These are phyloP conservation scores for Heliangelus exortis DNA, from an alignment of 2,797 vertebrate species.

Conservation along the genomic window DNA sequence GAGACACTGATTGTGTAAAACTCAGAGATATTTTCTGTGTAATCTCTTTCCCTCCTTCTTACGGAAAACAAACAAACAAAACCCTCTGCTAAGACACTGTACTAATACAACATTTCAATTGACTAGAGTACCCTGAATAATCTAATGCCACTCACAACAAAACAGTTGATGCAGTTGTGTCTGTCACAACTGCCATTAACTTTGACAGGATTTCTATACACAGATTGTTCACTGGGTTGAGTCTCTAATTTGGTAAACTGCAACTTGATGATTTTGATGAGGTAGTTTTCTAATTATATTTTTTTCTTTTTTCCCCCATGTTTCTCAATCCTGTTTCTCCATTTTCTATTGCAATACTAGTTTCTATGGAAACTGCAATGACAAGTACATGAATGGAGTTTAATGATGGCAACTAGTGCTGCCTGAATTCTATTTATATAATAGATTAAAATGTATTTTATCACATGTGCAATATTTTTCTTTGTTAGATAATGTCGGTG, in stretches of 20 bases:
- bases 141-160: neutral
- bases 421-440: conserved; percentile 64
- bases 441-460: conserved; percentile 58
- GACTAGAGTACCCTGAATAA: neutral
- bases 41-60: neutral
- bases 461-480: conserved; percentile 7
- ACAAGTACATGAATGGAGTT: conserved; percentile 64
- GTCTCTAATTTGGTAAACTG: neutral
- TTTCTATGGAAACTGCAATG: conserved; percentile 78
- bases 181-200: neutral
- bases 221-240: neutral
- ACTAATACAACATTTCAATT: neutral
- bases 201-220: neutral
- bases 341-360: conserved; percentile 36
- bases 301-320: neutral
- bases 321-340: neutral
- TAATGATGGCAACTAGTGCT: conserved; percentile 63
- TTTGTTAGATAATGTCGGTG: neutral
- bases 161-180: neutral
- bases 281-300: neutral
- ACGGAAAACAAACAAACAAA: neutral
- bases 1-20: neutral
- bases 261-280: neutral
- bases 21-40: neutral
- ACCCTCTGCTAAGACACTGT: neutral